Evolutionary conservation across 1,140 invertebrate genomes (phyloP).

Genomic region (Oreohelix idahoensis): DNA sequence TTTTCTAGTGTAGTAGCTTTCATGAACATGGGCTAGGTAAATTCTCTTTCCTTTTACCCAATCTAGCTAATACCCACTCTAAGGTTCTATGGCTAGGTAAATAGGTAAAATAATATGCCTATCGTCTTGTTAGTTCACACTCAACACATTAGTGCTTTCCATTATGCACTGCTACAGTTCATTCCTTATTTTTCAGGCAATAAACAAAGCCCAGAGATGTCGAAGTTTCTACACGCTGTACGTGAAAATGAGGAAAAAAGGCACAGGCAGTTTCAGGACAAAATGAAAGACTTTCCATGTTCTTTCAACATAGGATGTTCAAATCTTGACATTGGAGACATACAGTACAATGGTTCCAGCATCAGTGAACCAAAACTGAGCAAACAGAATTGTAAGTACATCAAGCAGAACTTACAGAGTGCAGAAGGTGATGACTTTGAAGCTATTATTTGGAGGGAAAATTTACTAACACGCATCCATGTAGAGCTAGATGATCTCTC

Average conservation of each 20-base stretch:
- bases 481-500: neutral
- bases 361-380: neutral
- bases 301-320: neutral
- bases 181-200: neutral
- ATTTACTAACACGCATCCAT: neutral
- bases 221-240: neutral
- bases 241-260: neutral
- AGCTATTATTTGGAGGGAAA: neutral
- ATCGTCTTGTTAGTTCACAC: too few species aligned
- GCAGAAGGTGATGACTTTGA: neutral
- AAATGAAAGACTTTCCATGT: constrained; percentile 3
- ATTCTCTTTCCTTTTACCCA: too few species aligned
- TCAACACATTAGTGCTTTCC: too few species aligned
- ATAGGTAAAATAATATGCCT: too few species aligned
- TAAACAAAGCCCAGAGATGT: neutral
- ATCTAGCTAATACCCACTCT: too few species aligned
- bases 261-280: neutral
- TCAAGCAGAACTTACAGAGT: neutral
- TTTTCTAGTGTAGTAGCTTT: too few species aligned
- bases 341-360: neutral
- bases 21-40: too few species aligned
- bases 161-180: too few species aligned
- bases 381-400: neutral
- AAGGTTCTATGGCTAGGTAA: too few species aligned
- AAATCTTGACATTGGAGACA: neutral